Base-by-base conservation (phyloP, 2,113 vertebrate species). In the Felis chaus region DNA sequence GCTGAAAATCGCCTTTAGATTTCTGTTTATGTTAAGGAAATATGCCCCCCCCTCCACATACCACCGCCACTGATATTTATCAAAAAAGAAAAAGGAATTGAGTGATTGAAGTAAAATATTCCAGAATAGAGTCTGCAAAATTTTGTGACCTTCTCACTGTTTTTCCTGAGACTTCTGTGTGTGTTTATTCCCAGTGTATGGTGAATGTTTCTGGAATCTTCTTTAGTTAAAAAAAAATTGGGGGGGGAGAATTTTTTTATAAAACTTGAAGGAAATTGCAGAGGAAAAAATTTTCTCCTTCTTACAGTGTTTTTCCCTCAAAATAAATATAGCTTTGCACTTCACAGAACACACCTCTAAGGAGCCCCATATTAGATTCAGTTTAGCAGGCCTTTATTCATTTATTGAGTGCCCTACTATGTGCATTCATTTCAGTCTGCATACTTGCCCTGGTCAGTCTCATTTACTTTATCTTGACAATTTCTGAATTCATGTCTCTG, bases 1-100 rank as follows among this genome's bases (percentile, higher is more conserved):
- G 48, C 83, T 97, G 82, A 94, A 97, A 89, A 93, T 98, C 97
- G 88, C 92, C 95, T 97, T 96, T 92, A 96, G 69, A 61, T 98
- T 97, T 98, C 79, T 96, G 39, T 97, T 87, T 61, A 48, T 93
- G 5, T 39, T 63, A 95, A 97, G 85, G 94, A 96, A 98, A 50
- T 71, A 78, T 78, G 19, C 33, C 14, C 27, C 16, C 16, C 9
- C 9, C 11, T 23, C 11, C 14, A 4, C 12, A 55, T 41, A 68
- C 69, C 71, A 94, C 65, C 25, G 71, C 36, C 45, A 87, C 81
- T 66, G 76, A 69, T 91, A 89, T 91, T 55, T 97, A 68, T 96
- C 33, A 45, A 85, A 80, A 55, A 45, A 55, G 73, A 82, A 71
- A 79, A 57, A 97, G 71, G 5, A 96, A 65, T 69, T 39, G 31